Percentiles rank a stretch among this genome's conserved stretches.
These are phyloP conservation scores for Dynastes hyllus DNA, from an alignment of 2,888 invertebrate genomes.

Conservation along the genomic window DNA sequence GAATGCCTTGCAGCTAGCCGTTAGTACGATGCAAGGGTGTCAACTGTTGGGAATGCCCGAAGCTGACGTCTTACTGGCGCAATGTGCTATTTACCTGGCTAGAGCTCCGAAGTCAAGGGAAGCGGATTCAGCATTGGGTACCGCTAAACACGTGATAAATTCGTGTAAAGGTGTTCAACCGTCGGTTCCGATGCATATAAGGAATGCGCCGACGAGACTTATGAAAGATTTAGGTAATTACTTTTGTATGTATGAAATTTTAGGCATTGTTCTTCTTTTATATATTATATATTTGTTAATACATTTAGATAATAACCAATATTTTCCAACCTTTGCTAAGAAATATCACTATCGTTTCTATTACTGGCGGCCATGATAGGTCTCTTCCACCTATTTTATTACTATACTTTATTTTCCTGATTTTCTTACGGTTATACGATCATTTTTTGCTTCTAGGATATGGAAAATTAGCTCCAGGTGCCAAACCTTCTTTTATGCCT, in stretches of 20 bases:
- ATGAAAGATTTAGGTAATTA: constrained; percentile 80
- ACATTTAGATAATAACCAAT: no score
- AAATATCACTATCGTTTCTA: no score
- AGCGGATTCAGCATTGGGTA: constrained; percentile 72
- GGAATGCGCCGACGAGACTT: constrained; percentile 86
- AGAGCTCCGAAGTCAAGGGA: constrained; percentile 84
- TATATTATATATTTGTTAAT: no score
- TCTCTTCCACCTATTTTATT: no score
- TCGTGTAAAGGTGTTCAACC: constrained; percentile 82
- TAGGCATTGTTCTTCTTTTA: no score
- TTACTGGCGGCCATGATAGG: no score
- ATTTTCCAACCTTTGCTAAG: no score
- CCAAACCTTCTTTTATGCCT: constrained; percentile 79
- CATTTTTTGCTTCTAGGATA: constrained; percentile 72
- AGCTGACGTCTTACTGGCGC: constrained; percentile 84
- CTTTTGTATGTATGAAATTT: no score
- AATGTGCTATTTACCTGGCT: constrained; percentile 85
- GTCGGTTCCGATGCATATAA: constrained; percentile 83
- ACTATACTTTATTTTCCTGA: no score
- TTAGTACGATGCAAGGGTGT: constrained; percentile 85
- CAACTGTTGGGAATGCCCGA: constrained; percentile 89
- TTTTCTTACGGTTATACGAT: no score
- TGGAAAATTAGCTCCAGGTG: constrained; percentile 74
- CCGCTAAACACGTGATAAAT: constrained; percentile 76
- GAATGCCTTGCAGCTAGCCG: constrained; percentile 78